A percentile compares a stretch with the other conserved stretches of the same genome.
Evolutionary conservation across 2,888 invertebrate species (phyloP).

Genomic region (Nemotelus pantherinus): DNA sequence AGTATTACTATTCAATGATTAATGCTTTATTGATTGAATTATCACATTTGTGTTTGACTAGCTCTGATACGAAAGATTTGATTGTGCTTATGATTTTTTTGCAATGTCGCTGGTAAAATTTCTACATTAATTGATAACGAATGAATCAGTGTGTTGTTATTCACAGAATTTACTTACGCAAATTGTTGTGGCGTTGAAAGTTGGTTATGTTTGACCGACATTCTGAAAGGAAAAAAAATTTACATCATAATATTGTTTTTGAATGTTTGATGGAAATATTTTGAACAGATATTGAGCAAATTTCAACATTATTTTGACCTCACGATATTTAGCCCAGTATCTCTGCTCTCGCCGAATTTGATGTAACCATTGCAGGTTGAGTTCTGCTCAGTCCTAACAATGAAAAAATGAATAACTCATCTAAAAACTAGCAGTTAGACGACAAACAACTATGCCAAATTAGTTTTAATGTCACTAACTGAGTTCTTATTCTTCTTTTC

Average conservation of each 20-base stretch:
- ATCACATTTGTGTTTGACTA: neutral
- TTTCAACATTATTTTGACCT: too few species aligned
- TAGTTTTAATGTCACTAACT: too few species aligned
- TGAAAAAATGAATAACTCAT: too few species aligned
- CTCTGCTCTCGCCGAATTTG: too few species aligned
- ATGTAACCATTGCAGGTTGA: too few species aligned
- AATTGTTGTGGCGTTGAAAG: constrained; percentile 12
- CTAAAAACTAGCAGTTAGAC: too few species aligned
- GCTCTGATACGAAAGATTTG: neutral
- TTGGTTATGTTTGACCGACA: neutral
- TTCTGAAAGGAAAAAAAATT: constrained; percentile 9
- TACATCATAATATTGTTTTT: neutral
- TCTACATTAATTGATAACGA: neutral
- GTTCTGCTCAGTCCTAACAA: too few species aligned
- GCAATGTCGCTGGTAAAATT: neutral
- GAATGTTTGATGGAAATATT: too few species aligned
- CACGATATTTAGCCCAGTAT: too few species aligned
- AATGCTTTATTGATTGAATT: neutral
- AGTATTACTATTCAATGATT: neutral
- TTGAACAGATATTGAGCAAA: too few species aligned
- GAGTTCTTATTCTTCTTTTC: too few species aligned
- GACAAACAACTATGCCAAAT: too few species aligned
- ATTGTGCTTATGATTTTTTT: neutral
- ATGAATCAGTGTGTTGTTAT: neutral
- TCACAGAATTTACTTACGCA: constrained; percentile 11